A percentile compares a stretch with the other conserved stretches of the same genome.
Evolutionary conservation across 2,113 vertebrate species (phyloP).

Genomic region (Ursus arctos): DNA sequence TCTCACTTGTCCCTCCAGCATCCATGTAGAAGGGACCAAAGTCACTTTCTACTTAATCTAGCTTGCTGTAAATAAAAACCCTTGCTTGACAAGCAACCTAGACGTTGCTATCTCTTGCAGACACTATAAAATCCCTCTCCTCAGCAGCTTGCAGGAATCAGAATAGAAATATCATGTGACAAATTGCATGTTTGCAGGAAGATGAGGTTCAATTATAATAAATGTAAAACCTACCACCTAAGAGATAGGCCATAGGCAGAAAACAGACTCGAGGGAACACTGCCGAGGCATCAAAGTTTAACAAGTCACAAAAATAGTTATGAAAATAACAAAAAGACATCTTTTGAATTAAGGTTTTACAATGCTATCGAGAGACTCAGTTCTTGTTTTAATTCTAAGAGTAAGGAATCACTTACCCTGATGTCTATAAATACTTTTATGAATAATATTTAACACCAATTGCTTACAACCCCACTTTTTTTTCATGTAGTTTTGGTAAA

Average conservation of each 20-base stretch:
- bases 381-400: not conserved
- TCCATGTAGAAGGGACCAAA: not conserved
- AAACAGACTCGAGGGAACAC: not conserved
- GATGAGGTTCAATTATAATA: slow-evolving; percentile 47
- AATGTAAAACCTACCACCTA: slow-evolving; percentile 40
- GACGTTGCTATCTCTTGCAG: slow-evolving; percentile 36
- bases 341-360: slow-evolving; percentile 4
- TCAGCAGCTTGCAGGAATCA: slow-evolving; percentile 20
- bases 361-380: not conserved
- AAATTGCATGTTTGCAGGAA: slow-evolving; percentile 38
- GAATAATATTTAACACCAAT: not conserved
- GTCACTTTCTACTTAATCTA: slow-evolving; percentile 67
- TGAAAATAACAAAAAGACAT: not conserved
- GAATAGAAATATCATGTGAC: slow-evolving; percentile 55
- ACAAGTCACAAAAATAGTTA: not conserved
- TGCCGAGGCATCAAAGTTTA: slow-evolving; percentile 3
- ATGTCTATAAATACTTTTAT: not conserved
- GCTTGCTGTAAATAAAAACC: slow-evolving; percentile 41
- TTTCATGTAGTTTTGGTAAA: not conserved
- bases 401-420: not conserved
- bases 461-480: not conserved
- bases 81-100: slow-evolving; percentile 54
- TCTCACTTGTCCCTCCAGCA: slow-evolving; percentile 14
- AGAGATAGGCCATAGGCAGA: not conserved
- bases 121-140: slow-evolving; percentile 50